Base-by-base conservation (phyloP, 1,140 invertebrate species). In the Drosophila carrolli region DNA sequence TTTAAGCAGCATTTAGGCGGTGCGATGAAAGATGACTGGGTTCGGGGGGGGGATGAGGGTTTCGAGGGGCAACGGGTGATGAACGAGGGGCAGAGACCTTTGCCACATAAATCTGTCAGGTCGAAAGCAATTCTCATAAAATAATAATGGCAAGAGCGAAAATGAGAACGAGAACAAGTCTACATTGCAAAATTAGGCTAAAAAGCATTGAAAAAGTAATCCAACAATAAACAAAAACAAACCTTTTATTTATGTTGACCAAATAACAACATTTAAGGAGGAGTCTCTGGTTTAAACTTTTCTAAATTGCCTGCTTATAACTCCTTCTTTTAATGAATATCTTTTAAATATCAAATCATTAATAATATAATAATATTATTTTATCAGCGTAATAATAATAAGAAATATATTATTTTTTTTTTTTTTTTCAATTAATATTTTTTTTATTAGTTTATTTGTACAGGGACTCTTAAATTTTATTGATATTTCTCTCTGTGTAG, bases 1-100 rank as follows among this genome's bases (percentile, higher is more conserved):
- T 86, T 85, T 85, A 86, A 85, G 68, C 82, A 78, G 63, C 82
- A 77, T 84, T 84, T 77, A 66, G 75, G 80, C 79, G 38, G 43
- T 35, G 74, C 32, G 0, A 14, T 47, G 19, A 23, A 32, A 38
- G 37, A 14, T 32, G 29, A 14, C 27, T 14, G 50, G n/a, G 48
- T 32, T 51, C 5, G 29, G 10, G 6, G 1, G 16, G 19, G 19
- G 8, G 11, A 47, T 29, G 47, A 23, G 23, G 23, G 38, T 5
- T n/a, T 5, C 38, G 2, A 6, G 29, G 29, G 14, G 14, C 47
- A 50, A 50, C 8, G 7, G 13, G 35, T 11, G 40, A 32, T 10
- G 41, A 8, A 32, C 9, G 27, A 9, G 3, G 51, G 19, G 6
- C 50, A 35, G 27, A 46, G 41, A 56, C 65, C 65, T 54, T 44